Percentiles rank a stretch among this genome's conserved stretches.
Evolutionary conservation across 2,113 vertebrate species (phyloP).

Genomic region (Grallaria varia): DNA sequence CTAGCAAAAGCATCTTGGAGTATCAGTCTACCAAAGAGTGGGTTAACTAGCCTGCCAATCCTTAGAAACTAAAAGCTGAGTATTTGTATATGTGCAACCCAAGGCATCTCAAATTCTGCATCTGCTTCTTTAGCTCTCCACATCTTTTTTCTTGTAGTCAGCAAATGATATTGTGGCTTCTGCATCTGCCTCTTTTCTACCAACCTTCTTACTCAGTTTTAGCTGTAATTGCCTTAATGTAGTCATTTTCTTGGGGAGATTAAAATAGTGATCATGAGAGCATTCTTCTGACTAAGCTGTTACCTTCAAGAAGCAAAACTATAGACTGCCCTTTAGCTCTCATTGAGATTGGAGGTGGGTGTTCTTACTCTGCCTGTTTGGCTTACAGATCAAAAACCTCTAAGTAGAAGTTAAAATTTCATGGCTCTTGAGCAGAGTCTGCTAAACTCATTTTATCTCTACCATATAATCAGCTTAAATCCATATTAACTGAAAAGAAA

Average conservation of each 20-base stretch:
- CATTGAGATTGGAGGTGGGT: neutral
- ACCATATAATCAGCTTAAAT: constrained; percentile 39
- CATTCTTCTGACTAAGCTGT: neutral
- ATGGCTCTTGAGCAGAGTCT: neutral
- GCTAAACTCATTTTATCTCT: constrained; percentile 29
- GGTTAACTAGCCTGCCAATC: neutral
- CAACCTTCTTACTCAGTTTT: neutral
- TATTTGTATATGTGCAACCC: neutral
- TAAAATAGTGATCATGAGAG: neutral
- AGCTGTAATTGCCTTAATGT: neutral
- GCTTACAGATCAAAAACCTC: constrained; percentile 26
- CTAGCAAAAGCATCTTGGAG: neutral
- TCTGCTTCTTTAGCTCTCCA: neutral
- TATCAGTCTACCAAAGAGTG: neutral
- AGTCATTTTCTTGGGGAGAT: neutral
- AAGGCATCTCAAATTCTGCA: neutral
- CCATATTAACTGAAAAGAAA: neutral
- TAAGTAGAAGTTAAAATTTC: constrained; percentile 36
- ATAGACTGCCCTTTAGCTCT: neutral
- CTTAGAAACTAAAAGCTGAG: neutral
- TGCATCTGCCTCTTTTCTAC: neutral
- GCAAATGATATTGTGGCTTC: neutral
- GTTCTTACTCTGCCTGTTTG: neutral
- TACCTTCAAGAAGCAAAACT: neutral
- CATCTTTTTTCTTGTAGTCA: neutral